Base-by-base conservation (phyloP, 2,113 vertebrate genomes). In the Elanus axillaris region DNA sequence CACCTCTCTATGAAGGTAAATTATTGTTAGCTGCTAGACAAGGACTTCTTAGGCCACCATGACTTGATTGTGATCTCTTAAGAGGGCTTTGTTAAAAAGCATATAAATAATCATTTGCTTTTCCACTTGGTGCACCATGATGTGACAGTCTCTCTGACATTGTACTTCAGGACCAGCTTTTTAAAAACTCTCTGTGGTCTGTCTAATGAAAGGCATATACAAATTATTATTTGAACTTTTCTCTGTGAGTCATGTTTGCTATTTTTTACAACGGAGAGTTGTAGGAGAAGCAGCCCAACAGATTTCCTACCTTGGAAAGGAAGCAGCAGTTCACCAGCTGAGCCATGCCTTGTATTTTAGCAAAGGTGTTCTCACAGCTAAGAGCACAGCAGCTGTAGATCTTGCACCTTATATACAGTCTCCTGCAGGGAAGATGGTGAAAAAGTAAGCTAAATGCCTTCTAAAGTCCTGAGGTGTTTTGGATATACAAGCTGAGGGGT, bases 261-360 rank as follows among this genome's bases (percentile, higher is more conserved):
- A 47, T 55, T 88, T 95, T 95, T 68, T 22, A 32, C 17, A 34
- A 68, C 96, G 31, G 72, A 94, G 81, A 82, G 83, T 67, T 93
- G 53, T 82, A 93, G 91, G 29, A 56, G 85, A 93, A 97, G 93
- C 93, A 95, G 60, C 48, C 48, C 18, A 26, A 36, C 31, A 94
- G 88, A 96, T 95, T 97, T 96, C 94, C 93, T 96, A 79, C 87
- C 87, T 97, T 95, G 31, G 40, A 62, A 93, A 60, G 47, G 50
- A 43, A 68, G 34, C 50, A 3, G 66, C 45, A 80, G 76, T 92
- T 96, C 96, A 91, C 71, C 84, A 86, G 36, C 71, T 71, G 77
- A 95, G 66, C 63, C 55, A 59, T 92, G 71, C 81, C 89, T 97
- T 16, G 29, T 96, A 79, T 97, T 97, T 97, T 92, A 96, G 93